These are phyloP conservation scores for Nymphicus hollandicus DNA, from an alignment of 2,113 vertebrate genomes.

Conservation along the genomic window DNA sequence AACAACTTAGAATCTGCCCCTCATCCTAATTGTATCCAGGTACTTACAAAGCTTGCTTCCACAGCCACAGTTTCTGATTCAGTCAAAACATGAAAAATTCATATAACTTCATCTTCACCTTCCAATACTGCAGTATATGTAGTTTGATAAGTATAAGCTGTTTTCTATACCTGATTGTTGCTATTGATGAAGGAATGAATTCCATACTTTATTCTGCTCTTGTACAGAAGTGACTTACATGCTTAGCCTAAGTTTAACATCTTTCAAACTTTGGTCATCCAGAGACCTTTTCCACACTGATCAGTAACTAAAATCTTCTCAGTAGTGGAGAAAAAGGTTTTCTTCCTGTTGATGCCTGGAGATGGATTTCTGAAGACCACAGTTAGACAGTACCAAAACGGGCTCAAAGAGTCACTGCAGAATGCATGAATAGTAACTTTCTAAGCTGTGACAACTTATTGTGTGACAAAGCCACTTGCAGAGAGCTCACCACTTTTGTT, in stretches of 20 bases:
- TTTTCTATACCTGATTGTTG: background rate
- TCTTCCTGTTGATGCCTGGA: background rate
- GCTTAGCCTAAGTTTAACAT: background rate
- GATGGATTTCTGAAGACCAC: background rate
- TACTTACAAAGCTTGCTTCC: background rate
- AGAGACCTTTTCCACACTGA: background rate
- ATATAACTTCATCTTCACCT: background rate
- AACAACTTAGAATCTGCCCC: background rate
- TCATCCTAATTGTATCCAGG: background rate
- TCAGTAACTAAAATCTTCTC: background rate
- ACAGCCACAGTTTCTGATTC: background rate
- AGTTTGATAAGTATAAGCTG: background rate
- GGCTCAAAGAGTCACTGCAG: background rate
- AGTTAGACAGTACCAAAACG: background rate
- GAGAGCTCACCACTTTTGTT: background rate
- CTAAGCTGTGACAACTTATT: background rate
- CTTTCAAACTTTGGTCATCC: background rate
- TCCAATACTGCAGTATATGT: background rate
- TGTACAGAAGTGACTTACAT: background rate
- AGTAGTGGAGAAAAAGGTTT: background rate
- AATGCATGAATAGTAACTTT: background rate
- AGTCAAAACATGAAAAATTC: background rate
- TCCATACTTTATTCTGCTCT: background rate
- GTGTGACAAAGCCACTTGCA: background rate
- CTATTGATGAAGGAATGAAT: background rate